These are phyloP conservation scores for Sparus aurata DNA, from an alignment of 2,797 vertebrate genomes.

Conservation along the genomic window DNA sequence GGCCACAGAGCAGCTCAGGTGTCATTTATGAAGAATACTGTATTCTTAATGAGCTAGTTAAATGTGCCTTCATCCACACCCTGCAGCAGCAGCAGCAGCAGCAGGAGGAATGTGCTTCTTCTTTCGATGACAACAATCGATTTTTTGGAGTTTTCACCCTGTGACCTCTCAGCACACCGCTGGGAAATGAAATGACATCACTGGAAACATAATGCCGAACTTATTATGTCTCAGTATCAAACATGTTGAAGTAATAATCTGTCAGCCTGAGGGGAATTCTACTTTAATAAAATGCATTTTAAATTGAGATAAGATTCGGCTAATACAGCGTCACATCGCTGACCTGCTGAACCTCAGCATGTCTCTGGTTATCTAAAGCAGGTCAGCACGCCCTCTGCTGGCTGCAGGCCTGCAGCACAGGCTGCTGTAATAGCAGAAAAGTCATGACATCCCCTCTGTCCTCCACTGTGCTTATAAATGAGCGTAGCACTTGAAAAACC, in stretches of 20 bases:
- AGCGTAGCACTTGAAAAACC: no score
- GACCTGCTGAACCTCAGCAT: conserved; percentile 4
- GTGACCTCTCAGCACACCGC: conserved; percentile 59
- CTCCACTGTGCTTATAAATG: background rate
- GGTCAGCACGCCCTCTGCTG: conserved; percentile 73
- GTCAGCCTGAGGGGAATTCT: background rate
- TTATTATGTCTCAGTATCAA: conserved; percentile 27
- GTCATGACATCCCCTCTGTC: background rate
- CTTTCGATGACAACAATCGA: conserved; percentile 56
- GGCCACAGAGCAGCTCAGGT: background rate
- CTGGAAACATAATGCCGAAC: conserved; percentile 35
- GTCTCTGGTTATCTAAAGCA: conserved; percentile 31
- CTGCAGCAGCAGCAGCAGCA: background rate
- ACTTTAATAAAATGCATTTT: conserved; percentile 2
- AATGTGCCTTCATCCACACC: conserved; percentile 14
- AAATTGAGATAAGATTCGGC: background rate
- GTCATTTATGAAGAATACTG: background rate
- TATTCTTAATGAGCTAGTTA: conserved; percentile 42
- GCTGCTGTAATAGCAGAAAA: no score
- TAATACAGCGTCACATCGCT: background rate
- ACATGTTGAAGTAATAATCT: conserved; percentile 18
- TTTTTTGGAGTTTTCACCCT: conserved; percentile 39
- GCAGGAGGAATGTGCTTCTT: conserved; percentile 27
- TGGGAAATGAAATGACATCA: conserved; percentile 58
- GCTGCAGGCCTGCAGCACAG: conserved; percentile 44